phyloP scores from a whole-genome alignment of 2,888 invertebrate species.

The Exephanes ischioxanthus region DNA sequence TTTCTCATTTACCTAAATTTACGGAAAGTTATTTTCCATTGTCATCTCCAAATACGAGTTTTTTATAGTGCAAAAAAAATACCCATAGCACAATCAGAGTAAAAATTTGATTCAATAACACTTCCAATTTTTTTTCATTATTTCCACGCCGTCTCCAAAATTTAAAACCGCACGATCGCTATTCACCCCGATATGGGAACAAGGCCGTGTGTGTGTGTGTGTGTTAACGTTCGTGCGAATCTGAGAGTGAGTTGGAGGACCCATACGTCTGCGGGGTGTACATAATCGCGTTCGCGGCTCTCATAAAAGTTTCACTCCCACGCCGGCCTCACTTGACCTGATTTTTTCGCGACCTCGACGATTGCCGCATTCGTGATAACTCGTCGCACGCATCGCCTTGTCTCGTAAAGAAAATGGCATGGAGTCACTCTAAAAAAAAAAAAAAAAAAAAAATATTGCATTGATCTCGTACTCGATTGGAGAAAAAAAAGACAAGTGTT shows the following conservation, averaged over 20 bases:
- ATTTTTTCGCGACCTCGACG: conserved; percentile 70
- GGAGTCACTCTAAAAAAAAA: not conserved
- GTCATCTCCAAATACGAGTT: not conserved
- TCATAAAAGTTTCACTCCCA: conserved; percentile 78
- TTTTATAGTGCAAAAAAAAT: not conserved
- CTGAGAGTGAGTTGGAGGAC: conserved; percentile 33
- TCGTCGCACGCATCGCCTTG: conserved; percentile 55
- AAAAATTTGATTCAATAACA: not conserved
- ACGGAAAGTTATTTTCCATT: not conserved
- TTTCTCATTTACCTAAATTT: not conserved
- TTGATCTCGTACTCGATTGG: not conserved
- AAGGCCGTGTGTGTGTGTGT: conserved; percentile 14
- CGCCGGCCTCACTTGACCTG: conserved; percentile 78
- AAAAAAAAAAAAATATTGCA: not conserved
- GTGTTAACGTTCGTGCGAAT: conserved; percentile 15
- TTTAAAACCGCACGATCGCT: not conserved
- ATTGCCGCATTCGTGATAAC: conserved; percentile 63
- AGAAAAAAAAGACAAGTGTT: not conserved
- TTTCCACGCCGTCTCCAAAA: not conserved
- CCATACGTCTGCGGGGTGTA: conserved; percentile 33
- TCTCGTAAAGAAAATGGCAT: conserved; percentile 10
- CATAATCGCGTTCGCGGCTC: conserved; percentile 68
- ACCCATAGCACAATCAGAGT: not conserved
- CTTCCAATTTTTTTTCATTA: not conserved
- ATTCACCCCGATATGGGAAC: conserved; percentile 7